phyloP scores from a whole-genome alignment of 2,888 invertebrate species.

The Cactoblastis cactorum region DNA sequence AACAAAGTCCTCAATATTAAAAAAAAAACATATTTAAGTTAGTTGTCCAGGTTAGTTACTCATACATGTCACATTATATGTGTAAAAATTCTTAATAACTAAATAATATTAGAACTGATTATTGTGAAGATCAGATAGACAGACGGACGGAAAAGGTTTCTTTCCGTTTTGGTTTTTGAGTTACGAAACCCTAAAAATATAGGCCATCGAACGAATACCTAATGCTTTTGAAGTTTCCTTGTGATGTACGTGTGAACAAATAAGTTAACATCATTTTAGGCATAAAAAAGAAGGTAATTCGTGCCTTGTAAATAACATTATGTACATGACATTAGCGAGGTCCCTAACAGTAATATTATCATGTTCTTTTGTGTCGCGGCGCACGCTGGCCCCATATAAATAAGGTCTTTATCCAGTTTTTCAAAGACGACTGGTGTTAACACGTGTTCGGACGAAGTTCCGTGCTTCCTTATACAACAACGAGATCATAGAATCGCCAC shows the following conservation, averaged over 20 bases:
- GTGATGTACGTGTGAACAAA: constrained; percentile 1
- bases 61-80: too few relatives aligned
- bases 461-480: constrained; percentile 17
- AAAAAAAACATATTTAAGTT: too few relatives aligned
- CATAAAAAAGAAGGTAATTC: constrained; percentile 47
- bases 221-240: not conserved
- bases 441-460: constrained; percentile 69
- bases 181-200: too few relatives aligned
- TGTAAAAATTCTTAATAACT: too few relatives aligned
- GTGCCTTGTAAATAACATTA: constrained; percentile 64
- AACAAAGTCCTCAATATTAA: too few relatives aligned
- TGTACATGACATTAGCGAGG: constrained; percentile 64
- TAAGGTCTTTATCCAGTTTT: constrained; percentile 74
- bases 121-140: too few relatives aligned
- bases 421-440: constrained; percentile 72
- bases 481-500: not conserved
- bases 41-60: too few relatives aligned
- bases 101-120: too few relatives aligned
- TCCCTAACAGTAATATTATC: constrained; percentile 67
- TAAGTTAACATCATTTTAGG: constrained; percentile 17
- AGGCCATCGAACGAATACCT: too few relatives aligned
- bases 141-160: too few relatives aligned
- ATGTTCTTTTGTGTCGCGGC: constrained; percentile 68
- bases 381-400: constrained; percentile 75
- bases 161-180: too few relatives aligned